Evolutionary conservation across 1,140 invertebrate genomes (phyloP), one percentile per base, ranked within the genome.

Genomic region (Heliconius nattereri): DNA sequence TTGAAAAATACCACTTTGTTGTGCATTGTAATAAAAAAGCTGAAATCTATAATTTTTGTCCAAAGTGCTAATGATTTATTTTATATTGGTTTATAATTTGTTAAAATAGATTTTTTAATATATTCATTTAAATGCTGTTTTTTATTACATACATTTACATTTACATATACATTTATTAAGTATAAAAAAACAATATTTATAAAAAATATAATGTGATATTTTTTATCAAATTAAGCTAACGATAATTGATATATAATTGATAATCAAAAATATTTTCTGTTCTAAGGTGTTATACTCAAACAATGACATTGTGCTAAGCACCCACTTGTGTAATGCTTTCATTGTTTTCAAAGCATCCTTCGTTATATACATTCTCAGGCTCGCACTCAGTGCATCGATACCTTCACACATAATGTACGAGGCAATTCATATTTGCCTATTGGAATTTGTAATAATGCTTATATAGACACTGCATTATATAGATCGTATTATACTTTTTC

Each of bases 341-440:
- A 89, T 89, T 90, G 89, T 89, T 87, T 85, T 79, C 81, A 79
- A 84, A 84, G 83, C 85, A 84, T 87, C 82, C 83, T 84, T 74
- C 73, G 26, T 26, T 52, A 71, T 76, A 71, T 54, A 40, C 75
- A 76, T 76, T 71, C 75, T 78, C 76, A 80, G 74, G 76, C 78
- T 75, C 71, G 71, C 40, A 26, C 78, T 75, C 29, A 70, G 73
- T 77, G 60, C 40, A 72, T 72, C 71, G 32, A 72, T 72, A 72
- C n/a, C 23, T 72, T 72, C 60, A 26, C 73, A 52, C 16, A 26
- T 45, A 29, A 52, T 74, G 45, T 74, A 49, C 32, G 20, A 37
- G 71, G n/a, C 40, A 72, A 72, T 37, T 57, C 20, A n/a, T 57
- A 23, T 23, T 74, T 74, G 23, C 40, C 7, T 77, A 37, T 74